Conservation (phyloP, 1,140 invertebrate species). For the Drosophila lacertosa region DNA sequence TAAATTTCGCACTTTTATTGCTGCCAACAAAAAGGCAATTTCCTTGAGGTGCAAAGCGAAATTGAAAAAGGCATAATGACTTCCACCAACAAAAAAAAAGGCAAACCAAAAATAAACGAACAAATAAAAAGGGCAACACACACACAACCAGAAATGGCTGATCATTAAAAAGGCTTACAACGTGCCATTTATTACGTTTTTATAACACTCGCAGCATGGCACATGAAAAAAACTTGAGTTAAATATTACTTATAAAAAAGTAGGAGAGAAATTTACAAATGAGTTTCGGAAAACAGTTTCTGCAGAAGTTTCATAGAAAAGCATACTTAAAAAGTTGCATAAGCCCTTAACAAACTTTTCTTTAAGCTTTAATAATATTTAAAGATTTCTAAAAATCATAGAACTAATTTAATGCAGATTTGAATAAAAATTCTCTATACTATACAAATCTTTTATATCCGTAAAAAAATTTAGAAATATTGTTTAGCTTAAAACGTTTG, state of each 20-base stretch:
- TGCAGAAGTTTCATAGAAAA: background rate
- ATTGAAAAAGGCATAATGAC: constrained; percentile 77
- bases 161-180: constrained; percentile 79
- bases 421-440: no score
- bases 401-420: no score
- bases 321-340: no score
- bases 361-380: no score
- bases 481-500: no score
- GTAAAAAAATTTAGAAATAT: no score
- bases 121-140: constrained; percentile 8
- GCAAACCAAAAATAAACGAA: constrained; percentile 15
- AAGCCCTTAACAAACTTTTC: no score
- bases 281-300: constrained; percentile 8
- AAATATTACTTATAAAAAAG: constrained; percentile 2
- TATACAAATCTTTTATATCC: no score
- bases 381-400: no score
- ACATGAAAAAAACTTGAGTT: constrained; percentile 36
- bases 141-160: constrained; percentile 44
- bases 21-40: constrained; percentile 70
- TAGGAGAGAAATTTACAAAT: constrained; percentile 11
- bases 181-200: constrained; percentile 70
- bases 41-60: constrained; percentile 72
- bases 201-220: constrained; percentile 48
- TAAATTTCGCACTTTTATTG: constrained; percentile 78
- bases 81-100: constrained; percentile 35